Conservation (phyloP, 1,140 invertebrate genomes). For the Eumeta japonica region DNA sequence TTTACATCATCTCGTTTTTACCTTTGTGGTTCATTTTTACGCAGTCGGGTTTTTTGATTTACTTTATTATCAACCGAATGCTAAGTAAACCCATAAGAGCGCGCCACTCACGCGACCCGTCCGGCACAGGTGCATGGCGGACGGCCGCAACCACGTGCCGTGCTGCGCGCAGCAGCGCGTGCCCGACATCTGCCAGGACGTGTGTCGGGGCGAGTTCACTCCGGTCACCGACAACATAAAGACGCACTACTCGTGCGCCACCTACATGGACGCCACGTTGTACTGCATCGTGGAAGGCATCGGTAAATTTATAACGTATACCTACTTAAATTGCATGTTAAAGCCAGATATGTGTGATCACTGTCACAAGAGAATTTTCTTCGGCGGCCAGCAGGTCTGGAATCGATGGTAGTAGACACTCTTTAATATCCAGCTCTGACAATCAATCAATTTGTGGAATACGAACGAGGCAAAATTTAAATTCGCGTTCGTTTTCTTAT, state of each 20-base stretch:
- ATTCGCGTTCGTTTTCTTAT: too few species aligned
- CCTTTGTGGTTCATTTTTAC: too few species aligned
- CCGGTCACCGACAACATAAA: slow-evolving; percentile 80
- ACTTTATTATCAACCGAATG: too few species aligned
- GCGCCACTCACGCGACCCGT: too few species aligned
- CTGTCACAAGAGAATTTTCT: background rate
- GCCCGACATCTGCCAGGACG: slow-evolving; percentile 80
- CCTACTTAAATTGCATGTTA: too few species aligned
- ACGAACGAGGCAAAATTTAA: too few species aligned
- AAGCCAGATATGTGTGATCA: slow-evolving; percentile 3
- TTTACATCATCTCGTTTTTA: too few species aligned
- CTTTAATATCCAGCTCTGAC: too few species aligned
- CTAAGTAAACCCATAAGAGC: too few species aligned
- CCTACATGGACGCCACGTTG: slow-evolving; percentile 77
- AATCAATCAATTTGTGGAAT: too few species aligned
- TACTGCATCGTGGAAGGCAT: slow-evolving; percentile 80
- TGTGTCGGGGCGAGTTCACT: slow-evolving; percentile 81
- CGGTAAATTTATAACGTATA: slow-evolving; percentile 60
- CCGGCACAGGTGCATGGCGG: slow-evolving; percentile 64
- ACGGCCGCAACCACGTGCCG: slow-evolving; percentile 79
- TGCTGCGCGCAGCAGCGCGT: slow-evolving; percentile 78
- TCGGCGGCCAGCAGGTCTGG: too few species aligned
- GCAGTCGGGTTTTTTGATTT: background rate
- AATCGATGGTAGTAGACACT: too few species aligned
- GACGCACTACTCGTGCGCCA: slow-evolving; percentile 78